Base-by-base conservation (phyloP, 2,113 vertebrate genomes). In the Scartelaos histophorus region DNA sequence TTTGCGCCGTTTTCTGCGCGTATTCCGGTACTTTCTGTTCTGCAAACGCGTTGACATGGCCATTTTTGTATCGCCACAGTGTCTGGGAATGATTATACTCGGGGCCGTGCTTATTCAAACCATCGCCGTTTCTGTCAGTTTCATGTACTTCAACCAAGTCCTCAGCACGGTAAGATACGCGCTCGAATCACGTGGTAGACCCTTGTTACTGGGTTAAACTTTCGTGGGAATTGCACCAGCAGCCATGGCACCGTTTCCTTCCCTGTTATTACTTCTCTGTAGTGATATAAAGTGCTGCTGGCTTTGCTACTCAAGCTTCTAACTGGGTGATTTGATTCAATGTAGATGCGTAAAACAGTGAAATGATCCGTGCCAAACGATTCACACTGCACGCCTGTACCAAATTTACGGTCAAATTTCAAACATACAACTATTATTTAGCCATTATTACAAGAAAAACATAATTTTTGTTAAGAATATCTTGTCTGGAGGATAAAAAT, bases 81-180 rank as follows among this genome's bases (percentile, higher is more conserved):
- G 76, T 73, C 92, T 94, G 13, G 90, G 90, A 24, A 81, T 92
- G 61, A 76, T 94, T 56, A 71, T 94, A 0, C 85, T 93, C 17
- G 85, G 80, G 38, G 92, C 93, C 0, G 75, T 95, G 58, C 90
- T 96, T 0, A 83, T 97, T 66, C 96, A 97, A 84, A 91, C 90
- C 51, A 70, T 95, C 16, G 92, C 90, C n/a, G 89, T 95, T 51
- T 92, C 94, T 0, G 76, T 96, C 77, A 95, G 94, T 7, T 96
- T 93, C 62, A 7, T 97, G 19, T 96, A 96, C 91, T 95, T 97
- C 91, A 94, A 89, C 87, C 93, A 88, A 45, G 93, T 96, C 78
- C 87, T 97, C 61, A 90, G 87, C 67, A 94, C 96, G 95, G 96
- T 97, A 64, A 91, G 95, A 73, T 4, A 13, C 0, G 29, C 15